Percentiles rank a stretch among this genome's conserved stretches.
phyloP scores from a whole-genome alignment of 2,113 vertebrate species.

The Cromileptes altivelis region DNA sequence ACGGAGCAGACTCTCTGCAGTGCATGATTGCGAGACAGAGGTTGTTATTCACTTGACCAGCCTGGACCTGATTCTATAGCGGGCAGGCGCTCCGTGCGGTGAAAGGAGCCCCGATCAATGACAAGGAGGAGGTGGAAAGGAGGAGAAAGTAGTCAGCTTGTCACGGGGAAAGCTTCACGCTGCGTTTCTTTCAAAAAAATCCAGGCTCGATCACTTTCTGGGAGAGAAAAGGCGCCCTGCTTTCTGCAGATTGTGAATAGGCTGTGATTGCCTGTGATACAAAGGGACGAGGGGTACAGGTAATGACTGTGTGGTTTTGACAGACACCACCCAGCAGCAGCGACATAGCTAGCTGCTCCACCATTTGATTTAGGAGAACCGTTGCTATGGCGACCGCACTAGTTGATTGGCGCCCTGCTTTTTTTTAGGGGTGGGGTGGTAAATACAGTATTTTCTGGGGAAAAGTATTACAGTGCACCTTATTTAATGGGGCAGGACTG shows the following conservation, averaged over 20 bases:
- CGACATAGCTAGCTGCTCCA: slow-evolving; percentile 43
- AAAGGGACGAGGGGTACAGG: slow-evolving; percentile 67
- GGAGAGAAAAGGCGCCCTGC: slow-evolving; percentile 48
- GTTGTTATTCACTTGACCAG: slow-evolving; percentile 63
- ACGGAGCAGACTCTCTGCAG: slow-evolving; percentile 20
- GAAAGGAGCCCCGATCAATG: slow-evolving; percentile 57
- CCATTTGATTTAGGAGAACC: slow-evolving; percentile 56
- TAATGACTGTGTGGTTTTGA: slow-evolving; percentile 71
- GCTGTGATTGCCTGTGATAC: slow-evolving; percentile 71
- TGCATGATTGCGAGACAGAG: slow-evolving; percentile 55
- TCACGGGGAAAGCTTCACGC: slow-evolving; percentile 45
- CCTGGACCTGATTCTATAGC: slow-evolving; percentile 49
- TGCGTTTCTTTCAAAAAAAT: slow-evolving; percentile 56
- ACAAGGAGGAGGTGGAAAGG: slow-evolving; percentile 40
- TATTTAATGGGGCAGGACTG: neutral
- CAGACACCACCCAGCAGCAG: slow-evolving; percentile 66
- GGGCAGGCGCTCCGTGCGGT: slow-evolving; percentile 7
- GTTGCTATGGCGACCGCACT: slow-evolving; percentile 64
- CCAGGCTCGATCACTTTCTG: slow-evolving; percentile 49
- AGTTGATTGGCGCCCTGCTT: slow-evolving; percentile 58
- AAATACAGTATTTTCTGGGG: slow-evolving; percentile 33
- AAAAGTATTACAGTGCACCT: neutral
- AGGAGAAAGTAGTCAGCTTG: slow-evolving; percentile 61
- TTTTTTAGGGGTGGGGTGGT: neutral
- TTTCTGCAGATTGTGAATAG: slow-evolving; percentile 69